These are phyloP conservation scores for Acanthaster planci DNA, from an alignment of 35 echinoderm and acorn worm species.

Conservation along the genomic window DNA sequence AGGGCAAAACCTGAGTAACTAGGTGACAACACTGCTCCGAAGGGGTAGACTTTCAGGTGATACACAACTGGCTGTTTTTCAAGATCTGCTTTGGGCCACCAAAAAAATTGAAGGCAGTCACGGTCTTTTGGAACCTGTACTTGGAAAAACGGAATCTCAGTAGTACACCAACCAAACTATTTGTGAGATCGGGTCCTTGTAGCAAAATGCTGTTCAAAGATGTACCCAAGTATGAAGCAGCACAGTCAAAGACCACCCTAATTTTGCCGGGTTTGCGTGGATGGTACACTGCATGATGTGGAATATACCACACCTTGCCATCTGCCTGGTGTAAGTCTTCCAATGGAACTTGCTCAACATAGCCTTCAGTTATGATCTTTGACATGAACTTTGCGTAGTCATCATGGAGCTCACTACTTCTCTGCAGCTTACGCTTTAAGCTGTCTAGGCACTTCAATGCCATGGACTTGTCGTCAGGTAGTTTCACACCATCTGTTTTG, in stretches of 20 bases:
- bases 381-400: conserved; percentile 36
- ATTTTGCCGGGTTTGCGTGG: conserved; percentile 60
- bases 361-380: not conserved
- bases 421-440: conserved; percentile 34
- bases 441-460: conserved; percentile 36
- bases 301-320: conserved; percentile 51
- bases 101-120: conserved; percentile 41
- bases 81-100: conserved; percentile 47
- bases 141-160: conserved; percentile 44
- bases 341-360: not conserved
- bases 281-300: conserved; percentile 63
- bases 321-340: not conserved
- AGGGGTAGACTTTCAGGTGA: conserved; percentile 56
- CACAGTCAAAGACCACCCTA: conserved; percentile 69
- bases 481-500: conserved; percentile 20
- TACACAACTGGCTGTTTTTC: conserved; percentile 24
- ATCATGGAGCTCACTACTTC: conserved; percentile 28
- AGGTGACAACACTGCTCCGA: conserved; percentile 57
- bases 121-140: conserved; percentile 19
- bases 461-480: conserved; percentile 53
- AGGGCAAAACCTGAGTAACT: conserved; percentile 60
- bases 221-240: conserved; percentile 28
- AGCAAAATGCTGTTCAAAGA: conserved; percentile 55
- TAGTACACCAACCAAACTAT: conserved; percentile 60
- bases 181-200: conserved; percentile 53